Conservation (phyloP, 2,888 invertebrate genomes). For the Apamea anceps region DNA sequence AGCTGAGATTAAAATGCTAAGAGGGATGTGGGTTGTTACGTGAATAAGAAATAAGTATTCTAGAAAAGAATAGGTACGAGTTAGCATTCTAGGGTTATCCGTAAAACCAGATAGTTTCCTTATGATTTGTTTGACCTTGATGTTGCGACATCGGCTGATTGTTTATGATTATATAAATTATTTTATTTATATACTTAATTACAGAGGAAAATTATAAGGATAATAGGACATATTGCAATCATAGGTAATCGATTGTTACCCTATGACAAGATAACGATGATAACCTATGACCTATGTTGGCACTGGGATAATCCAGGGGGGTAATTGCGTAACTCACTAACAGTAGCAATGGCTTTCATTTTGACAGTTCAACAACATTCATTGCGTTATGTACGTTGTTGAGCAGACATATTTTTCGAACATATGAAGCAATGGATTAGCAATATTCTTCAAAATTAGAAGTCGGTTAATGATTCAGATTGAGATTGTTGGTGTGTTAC, state of each 20-base stretch:
- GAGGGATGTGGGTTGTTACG: not conserved
- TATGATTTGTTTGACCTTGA: constrained; percentile 20
- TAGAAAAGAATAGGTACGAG: not conserved
- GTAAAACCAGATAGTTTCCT: not conserved
- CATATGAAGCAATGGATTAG: too few relatives aligned
- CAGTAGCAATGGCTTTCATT: too few relatives aligned
- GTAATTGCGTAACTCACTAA: too few relatives aligned
- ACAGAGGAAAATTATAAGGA: constrained; percentile 12
- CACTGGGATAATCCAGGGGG: not conserved
- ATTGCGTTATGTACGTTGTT: too few relatives aligned
- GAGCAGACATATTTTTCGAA: too few relatives aligned
- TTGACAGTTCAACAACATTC: too few relatives aligned
- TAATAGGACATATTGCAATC: not conserved
- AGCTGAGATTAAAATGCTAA: not conserved
- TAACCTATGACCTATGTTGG: too few relatives aligned
- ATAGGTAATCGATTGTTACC: not conserved
- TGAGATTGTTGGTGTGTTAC: too few relatives aligned
- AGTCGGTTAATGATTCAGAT: too few relatives aligned
- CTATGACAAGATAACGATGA: not conserved
- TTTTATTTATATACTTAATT: not conserved
- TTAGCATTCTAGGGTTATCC: constrained; percentile 28
- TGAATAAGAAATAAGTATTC: not conserved
- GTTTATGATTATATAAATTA: not conserved
- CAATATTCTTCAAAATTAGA: too few relatives aligned
- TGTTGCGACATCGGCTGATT: not conserved